These are phyloP conservation scores for Maniola hyperantus DNA, from an alignment of 2,888 invertebrate genomes.

Conservation along the genomic window DNA sequence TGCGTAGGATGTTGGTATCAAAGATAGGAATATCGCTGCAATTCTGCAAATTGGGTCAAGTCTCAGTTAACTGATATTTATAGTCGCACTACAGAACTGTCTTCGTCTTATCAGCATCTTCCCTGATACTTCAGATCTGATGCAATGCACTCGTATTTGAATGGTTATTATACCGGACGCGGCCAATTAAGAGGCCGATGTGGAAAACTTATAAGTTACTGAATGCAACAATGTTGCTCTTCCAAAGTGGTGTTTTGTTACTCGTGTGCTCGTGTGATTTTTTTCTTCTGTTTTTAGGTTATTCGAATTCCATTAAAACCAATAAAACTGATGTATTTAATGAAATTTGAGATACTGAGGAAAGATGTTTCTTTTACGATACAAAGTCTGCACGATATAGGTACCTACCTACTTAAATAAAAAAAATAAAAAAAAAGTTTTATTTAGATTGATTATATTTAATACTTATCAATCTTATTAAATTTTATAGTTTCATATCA, in stretches of 20 bases:
- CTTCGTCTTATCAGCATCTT: not conserved
- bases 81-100: constrained; percentile 13
- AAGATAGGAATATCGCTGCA: not conserved
- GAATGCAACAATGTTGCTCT: constrained; percentile 32
- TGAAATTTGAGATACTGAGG: too few species aligned
- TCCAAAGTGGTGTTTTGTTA: constrained; percentile 12
- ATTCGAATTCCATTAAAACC: not conserved
- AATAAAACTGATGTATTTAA: not conserved
- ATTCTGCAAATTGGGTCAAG: not conserved
- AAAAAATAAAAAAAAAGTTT: too few species aligned
- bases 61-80: constrained; percentile 7
- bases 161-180: constrained; percentile 33
- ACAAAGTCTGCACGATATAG: too few species aligned
- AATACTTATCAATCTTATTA: too few species aligned
- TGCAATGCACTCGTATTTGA: constrained; percentile 12
- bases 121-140: constrained; percentile 19
- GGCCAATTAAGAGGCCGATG: constrained; percentile 30
- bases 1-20: not conserved
- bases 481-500: too few species aligned
- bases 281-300: not conserved
- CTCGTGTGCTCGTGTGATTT: not conserved
- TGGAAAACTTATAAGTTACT: constrained; percentile 35
- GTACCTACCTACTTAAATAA: too few species aligned
- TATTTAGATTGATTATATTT: too few species aligned
- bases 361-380: too few species aligned